phyloP scores from a whole-genome alignment of 2,888 invertebrate genomes.

The Frankliniella intonsa region DNA sequence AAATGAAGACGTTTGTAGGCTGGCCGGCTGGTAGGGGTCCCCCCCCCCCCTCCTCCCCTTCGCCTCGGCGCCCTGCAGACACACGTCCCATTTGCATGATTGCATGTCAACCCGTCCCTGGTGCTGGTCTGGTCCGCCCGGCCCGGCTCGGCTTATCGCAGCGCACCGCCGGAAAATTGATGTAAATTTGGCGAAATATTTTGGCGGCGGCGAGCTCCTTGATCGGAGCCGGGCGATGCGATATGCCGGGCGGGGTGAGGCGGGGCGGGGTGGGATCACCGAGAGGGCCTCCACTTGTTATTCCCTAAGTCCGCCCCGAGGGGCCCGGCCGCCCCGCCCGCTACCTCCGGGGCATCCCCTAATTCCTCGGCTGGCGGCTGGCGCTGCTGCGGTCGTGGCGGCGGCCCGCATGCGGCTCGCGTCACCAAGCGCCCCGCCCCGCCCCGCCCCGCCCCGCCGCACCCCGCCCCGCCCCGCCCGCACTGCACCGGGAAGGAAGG shows the following conservation, averaged over 20 bases:
- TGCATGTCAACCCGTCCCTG: not conserved
- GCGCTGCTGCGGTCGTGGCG: not conserved
- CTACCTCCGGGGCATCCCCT: not conserved
- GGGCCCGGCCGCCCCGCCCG: no score
- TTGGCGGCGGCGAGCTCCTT: not conserved
- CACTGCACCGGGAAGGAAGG: not conserved
- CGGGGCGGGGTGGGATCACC: not conserved
- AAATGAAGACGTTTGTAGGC: not conserved
- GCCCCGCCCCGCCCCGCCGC: not conserved
- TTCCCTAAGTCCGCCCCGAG: not conserved
- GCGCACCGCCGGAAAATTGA: not conserved
- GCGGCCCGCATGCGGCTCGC: constrained; percentile 10
- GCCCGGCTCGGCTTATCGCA: not conserved
- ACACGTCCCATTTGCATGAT: constrained; percentile 12
- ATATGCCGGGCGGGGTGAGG: not conserved
- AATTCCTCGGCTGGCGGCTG: not conserved
- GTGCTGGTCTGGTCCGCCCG: not conserved
- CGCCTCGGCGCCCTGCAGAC: not conserved
- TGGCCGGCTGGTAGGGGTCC: not conserved
- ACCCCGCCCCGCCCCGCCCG: not conserved
- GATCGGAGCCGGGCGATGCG: not conserved
- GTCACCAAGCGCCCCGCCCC: not conserved
- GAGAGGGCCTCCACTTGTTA: not conserved
- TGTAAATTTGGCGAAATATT: not conserved
- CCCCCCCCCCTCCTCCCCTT: not conserved